These are phyloP conservation scores for Antheraea yamamai DNA, from an alignment of 2,888 invertebrate species.

Conservation along the genomic window DNA sequence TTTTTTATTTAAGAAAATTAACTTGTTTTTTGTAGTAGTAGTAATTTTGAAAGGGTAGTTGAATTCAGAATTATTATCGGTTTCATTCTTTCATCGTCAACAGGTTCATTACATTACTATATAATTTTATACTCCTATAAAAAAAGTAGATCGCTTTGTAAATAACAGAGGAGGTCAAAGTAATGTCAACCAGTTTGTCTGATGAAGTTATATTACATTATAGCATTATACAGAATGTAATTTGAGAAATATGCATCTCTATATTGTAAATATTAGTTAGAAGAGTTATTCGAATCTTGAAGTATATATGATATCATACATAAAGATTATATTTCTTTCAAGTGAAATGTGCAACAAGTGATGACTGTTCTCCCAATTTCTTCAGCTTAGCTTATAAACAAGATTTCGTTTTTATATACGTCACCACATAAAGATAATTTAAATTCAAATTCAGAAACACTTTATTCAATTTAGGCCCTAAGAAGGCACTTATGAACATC, in stretches of 20 bases:
- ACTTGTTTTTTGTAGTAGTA: constrained; percentile 56
- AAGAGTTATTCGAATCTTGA: background rate
- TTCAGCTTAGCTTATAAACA: background rate
- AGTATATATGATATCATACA: background rate
- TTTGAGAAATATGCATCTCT: background rate
- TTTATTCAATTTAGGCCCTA: too few species aligned
- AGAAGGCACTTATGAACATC: too few species aligned
- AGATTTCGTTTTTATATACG: background rate
- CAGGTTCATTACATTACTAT: background rate
- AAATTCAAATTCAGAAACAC: too few species aligned
- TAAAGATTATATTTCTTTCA: background rate
- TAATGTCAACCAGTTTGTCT: background rate
- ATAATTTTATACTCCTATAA: background rate
- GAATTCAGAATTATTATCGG: constrained; percentile 23
- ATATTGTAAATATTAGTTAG: background rate
- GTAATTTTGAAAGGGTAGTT: constrained; percentile 43
- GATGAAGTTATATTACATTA: background rate
- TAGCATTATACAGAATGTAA: background rate
- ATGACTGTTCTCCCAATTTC: background rate
- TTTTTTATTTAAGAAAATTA: constrained; percentile 64
- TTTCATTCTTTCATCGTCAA: background rate
- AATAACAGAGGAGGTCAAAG: background rate
- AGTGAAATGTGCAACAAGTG: background rate
- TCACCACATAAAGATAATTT: background rate
- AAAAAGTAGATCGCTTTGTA: background rate